Percentiles rank a stretch among this genome's conserved stretches.
phyloP scores from a whole-genome alignment of 2,113 vertebrate genomes.

The Pseudorasbora parva region DNA sequence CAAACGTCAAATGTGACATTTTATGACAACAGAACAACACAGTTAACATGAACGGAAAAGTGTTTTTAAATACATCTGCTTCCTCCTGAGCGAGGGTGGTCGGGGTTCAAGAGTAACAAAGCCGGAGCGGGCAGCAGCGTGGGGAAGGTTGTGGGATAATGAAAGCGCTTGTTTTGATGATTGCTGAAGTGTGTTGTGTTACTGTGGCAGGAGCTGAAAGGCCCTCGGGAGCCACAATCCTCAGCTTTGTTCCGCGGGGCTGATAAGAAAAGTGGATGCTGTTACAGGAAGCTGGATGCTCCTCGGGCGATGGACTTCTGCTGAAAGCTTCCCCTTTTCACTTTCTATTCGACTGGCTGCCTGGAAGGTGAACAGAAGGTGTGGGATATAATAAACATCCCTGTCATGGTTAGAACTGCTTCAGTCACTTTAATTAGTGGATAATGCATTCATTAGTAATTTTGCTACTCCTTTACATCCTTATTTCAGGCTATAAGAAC shows the following conservation, averaged over 20 bases:
- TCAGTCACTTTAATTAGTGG: not conserved
- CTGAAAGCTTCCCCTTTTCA: slow-evolving; percentile 78
- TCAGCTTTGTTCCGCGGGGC: slow-evolving; percentile 69
- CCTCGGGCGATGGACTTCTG: slow-evolving; percentile 63
- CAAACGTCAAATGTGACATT: not conserved
- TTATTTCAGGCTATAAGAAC: not conserved
- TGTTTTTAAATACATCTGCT: not conserved
- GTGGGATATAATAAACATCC: too few species aligned
- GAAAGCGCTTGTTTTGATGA: slow-evolving; percentile 62
- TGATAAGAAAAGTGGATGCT: slow-evolving; percentile 66
- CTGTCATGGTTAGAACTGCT: not conserved
- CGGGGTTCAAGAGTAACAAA: slow-evolving; percentile 2
- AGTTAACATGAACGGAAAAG: not conserved
- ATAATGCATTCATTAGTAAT: too few species aligned
- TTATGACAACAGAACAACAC: not conserved
- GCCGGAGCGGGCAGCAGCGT: slow-evolving; percentile 16
- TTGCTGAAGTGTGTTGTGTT: slow-evolving; percentile 67
- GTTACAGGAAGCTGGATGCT: slow-evolving; percentile 82
- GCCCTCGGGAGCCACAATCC: slow-evolving; percentile 68
- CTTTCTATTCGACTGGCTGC: slow-evolving; percentile 83
- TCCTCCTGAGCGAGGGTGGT: not conserved
- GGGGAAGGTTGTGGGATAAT: slow-evolving; percentile 37
- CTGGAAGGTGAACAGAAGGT: slow-evolving; percentile 66
- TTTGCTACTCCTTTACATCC: too few species aligned
- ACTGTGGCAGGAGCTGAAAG: slow-evolving; percentile 53